Percentiles rank a stretch among this genome's conserved stretches.
phyloP scores from a whole-genome alignment of 2,888 invertebrate genomes.

The Unio pictorum region DNA sequence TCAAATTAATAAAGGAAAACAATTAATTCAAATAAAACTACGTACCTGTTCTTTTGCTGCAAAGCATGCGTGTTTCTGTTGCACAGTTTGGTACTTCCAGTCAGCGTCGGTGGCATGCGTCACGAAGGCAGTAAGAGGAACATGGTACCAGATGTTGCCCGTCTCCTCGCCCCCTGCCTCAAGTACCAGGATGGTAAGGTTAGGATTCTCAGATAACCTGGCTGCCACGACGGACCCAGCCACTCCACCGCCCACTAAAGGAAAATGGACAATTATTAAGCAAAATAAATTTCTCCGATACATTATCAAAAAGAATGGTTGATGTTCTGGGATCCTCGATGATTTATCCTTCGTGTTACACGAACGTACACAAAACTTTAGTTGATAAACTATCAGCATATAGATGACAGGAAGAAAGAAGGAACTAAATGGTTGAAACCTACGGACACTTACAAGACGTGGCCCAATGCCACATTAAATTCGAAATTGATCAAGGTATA shows the following conservation, averaged over 20 bases:
- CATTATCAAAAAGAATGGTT: no score
- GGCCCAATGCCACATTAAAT: no score
- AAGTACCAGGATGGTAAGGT: constrained; percentile 49
- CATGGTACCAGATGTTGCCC: constrained; percentile 36
- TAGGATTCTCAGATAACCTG: constrained; percentile 55
- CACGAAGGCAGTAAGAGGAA: constrained; percentile 37
- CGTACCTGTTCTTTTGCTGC: constrained; percentile 73
- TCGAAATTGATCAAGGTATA: no score
- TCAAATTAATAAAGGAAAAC: no score
- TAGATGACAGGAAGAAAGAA: no score
- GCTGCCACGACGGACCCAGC: constrained; percentile 63
- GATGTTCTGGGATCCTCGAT: no score
- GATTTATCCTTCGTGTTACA: no score
- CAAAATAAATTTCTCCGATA: no score
- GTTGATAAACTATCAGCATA: no score
- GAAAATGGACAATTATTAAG: not conserved
- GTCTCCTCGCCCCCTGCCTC: constrained; percentile 37
- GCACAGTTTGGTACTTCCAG: constrained; percentile 81
- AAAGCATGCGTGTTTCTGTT: constrained; percentile 68
- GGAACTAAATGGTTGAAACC: no score
- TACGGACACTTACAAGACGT: no score
- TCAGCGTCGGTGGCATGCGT: constrained; percentile 79
- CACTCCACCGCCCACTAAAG: constrained; percentile 60
- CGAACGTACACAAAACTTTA: no score
- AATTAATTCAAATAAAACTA: not conserved